Evolutionary conservation across 1,140 invertebrate species (phyloP).

Genomic region (Trachymyrmex cornetzi): DNA sequence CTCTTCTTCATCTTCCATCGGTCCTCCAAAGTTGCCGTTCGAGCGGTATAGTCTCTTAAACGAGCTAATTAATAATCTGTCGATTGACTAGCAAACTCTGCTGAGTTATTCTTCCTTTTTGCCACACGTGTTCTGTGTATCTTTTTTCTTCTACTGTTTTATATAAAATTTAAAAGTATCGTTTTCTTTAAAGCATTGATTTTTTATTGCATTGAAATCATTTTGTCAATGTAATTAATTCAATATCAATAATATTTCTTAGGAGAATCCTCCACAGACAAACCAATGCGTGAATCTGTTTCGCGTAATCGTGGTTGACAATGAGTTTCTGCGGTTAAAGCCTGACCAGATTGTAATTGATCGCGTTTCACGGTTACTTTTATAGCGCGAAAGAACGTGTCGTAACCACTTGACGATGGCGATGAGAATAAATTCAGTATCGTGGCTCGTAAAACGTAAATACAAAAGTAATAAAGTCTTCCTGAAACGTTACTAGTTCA

Average conservation of each 20-base stretch:
- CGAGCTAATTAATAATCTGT: slow-evolving; percentile 46
- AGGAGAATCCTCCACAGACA: background rate
- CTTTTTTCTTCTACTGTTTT: background rate
- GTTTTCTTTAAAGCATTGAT: background rate
- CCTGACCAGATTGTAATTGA: slow-evolving; percentile 72
- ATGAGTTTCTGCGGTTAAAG: slow-evolving; percentile 60
- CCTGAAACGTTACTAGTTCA: slow-evolving; percentile 61
- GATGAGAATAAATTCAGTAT: slow-evolving; percentile 51
- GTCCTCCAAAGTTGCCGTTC: slow-evolving; percentile 45
- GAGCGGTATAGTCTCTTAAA: slow-evolving; percentile 1
- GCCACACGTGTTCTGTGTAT: too few species aligned
- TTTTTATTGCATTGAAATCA: background rate
- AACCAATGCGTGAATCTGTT: background rate
- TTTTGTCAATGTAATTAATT: background rate
- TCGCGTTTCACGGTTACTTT: slow-evolving; percentile 74
- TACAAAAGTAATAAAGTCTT: slow-evolving; percentile 69
- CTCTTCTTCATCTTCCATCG: slow-evolving; percentile 53
- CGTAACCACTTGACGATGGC: slow-evolving; percentile 59
- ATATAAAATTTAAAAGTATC: background rate
- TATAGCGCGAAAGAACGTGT: slow-evolving; percentile 53
- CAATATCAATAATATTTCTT: background rate
- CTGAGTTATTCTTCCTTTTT: slow-evolving; percentile 20
- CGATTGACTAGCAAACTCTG: slow-evolving; percentile 10
- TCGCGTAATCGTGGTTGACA: slow-evolving; percentile 36
- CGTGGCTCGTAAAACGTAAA: slow-evolving; percentile 62